phyloP scores from a whole-genome alignment of 2,888 invertebrate genomes.

The Hyposoter dolosus region DNA sequence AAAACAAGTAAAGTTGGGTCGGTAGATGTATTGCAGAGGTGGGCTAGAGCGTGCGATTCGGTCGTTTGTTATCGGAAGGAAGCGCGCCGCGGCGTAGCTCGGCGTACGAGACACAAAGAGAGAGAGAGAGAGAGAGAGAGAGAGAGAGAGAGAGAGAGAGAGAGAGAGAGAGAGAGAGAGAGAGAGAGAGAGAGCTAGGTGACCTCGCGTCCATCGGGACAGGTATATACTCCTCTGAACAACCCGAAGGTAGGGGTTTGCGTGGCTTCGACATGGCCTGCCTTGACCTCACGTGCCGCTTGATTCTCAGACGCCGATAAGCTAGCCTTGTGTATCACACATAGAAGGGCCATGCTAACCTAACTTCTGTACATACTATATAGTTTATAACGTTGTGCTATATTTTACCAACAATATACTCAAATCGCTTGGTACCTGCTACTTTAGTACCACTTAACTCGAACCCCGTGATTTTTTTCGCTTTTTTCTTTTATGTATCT shows the following conservation, averaged over 20 bases:
- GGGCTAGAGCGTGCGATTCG: conserved; percentile 71
- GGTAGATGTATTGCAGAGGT: conserved; percentile 43
- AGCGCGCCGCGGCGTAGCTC: conserved; percentile 66
- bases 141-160: conserved; percentile 50
- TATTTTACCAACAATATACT: conserved; percentile 35
- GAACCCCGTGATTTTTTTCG: conserved; percentile 15
- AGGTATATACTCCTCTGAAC: conserved; percentile 38
- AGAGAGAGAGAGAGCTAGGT: conserved; percentile 54
- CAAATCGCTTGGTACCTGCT: conserved; percentile 17
- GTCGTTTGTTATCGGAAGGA: conserved; percentile 76
- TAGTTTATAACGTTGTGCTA: conserved; percentile 48
- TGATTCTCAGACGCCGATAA: conserved; percentile 74
- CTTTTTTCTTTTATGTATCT: background rate
- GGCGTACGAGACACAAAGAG: conserved; percentile 53
- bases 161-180: conserved; percentile 50
- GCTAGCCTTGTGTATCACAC: conserved; percentile 69
- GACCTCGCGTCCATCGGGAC: conserved; percentile 69
- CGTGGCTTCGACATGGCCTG: conserved; percentile 76
- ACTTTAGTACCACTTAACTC: conserved; percentile 36
- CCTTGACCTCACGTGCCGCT: conserved; percentile 78
- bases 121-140: conserved; percentile 52
- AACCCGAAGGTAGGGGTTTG: conserved; percentile 66
- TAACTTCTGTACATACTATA: conserved; percentile 33
- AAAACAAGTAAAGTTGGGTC: conserved; percentile 50
- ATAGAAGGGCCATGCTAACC: conserved; percentile 67